A percentile compares a stretch with the other conserved stretches of the same genome.
Evolutionary conservation across 1,140 invertebrate species (phyloP).

Genomic region (Paralvinella palmiformis): DNA sequence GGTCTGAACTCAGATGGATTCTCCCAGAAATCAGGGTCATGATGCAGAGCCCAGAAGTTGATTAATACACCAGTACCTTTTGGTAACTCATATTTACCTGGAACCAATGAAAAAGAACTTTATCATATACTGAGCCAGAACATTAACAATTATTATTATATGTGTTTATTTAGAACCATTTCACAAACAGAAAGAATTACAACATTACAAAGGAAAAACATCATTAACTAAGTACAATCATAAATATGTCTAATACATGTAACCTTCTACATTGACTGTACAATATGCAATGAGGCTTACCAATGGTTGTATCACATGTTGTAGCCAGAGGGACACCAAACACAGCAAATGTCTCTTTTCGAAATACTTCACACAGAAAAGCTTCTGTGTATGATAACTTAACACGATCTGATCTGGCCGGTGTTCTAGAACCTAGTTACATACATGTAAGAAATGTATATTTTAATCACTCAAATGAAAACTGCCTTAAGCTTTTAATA

Average conservation of each 20-base stretch:
- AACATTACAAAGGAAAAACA: neutral
- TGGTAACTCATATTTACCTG: slow-evolving; percentile 3
- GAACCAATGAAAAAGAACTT: slow-evolving; percentile 49
- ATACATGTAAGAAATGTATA: neutral
- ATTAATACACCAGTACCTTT: slow-evolving; percentile 7
- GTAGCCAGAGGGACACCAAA: neutral
- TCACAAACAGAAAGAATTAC: neutral
- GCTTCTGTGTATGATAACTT: slow-evolving; percentile 5
- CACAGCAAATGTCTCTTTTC: neutral
- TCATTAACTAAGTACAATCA: neutral
- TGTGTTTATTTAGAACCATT: neutral
- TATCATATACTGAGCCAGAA: neutral
- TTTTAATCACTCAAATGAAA: neutral
- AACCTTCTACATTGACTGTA: neutral
- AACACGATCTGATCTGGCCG: neutral
- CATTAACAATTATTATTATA: neutral
- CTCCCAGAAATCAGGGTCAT: slow-evolving; percentile 63
- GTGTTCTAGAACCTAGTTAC: neutral
- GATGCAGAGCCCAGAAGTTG: slow-evolving; percentile 53
- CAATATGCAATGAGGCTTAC: neutral
- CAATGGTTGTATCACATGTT: slow-evolving; percentile 1
- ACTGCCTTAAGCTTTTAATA: neutral
- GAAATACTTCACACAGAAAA: neutral
- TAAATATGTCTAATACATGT: slow-evolving; percentile 50
- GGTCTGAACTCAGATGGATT: slow-evolving; percentile 69